Evolutionary conservation across 2,113 vertebrate species (phyloP), one percentile per base, ranked within the genome.

Genomic region (Dromaius novaehollandiae): DNA sequence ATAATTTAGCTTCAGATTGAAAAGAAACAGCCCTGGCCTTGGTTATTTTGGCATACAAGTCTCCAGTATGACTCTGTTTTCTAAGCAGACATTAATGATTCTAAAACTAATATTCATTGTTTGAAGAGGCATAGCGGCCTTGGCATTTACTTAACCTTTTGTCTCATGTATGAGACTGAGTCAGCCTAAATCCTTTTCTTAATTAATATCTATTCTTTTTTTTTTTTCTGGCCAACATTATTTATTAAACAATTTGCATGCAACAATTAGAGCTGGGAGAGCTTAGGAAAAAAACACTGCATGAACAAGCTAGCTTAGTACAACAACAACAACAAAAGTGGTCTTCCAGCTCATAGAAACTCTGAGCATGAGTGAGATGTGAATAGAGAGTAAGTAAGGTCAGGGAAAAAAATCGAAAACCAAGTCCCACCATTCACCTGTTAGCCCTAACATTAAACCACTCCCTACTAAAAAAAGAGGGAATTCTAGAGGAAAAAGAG

Each of bases 81-180:
- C 99, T 99, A 99, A 98, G 98, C 98, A 99, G 99, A 99, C 99
- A 98, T 99, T 99, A 99, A 99, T 99, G 99, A 99, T 99, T 99
- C 99, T 99, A 99, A 99, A 99, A 99, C 99, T 99, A 99, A 99
- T 99, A 99, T 99, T 99, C 99, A 99, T 99, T 99, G 99, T 99
- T 99, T 99, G 99, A 99, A 99, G 99, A 99, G 99, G 98, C 99
- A 99, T 98, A 97, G 98, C 98, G 97, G 98, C 98, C 98, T 98
- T 99, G 99, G 99, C 99, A 99, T 99, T 99, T 99, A 99, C 99
- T 99, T 99, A 99, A 99, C 99, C 99, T 99, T 99, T 99, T 99
- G 98, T 99, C 98, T 99, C 98, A 98, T 99, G 98, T 98, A 99
- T 99, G 98, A 99, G 99, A 98, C 98, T 98, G 98, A 99, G 99